A percentile compares a stretch with the other conserved stretches of the same genome.
phyloP scores from a whole-genome alignment of 1,140 invertebrate species.

The Hyles vespertilio region DNA sequence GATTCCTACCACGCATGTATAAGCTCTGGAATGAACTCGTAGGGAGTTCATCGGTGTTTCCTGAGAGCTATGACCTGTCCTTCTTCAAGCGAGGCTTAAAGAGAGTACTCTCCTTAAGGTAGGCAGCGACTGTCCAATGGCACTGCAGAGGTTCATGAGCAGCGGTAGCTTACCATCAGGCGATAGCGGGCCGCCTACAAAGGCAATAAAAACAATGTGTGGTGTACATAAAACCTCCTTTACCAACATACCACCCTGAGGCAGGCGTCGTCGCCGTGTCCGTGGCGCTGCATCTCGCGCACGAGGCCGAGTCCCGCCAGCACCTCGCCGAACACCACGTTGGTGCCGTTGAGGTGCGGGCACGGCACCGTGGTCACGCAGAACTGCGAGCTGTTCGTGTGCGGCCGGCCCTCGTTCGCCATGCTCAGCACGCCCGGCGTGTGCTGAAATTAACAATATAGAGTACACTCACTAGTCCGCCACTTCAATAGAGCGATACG shows the following conservation, averaged over 20 bases:
- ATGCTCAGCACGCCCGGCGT: conserved; percentile 88
- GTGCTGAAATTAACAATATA: conserved; percentile 71
- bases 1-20: no score
- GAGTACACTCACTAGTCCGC: neutral
- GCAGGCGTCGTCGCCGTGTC: conserved; percentile 75
- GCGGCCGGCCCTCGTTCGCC: conserved; percentile 89
- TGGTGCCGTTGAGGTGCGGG: conserved; percentile 90
- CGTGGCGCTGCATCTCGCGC: conserved; percentile 79
- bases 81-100: no score
- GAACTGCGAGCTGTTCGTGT: conserved; percentile 96
- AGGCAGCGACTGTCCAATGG: no score
- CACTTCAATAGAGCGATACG: no score
- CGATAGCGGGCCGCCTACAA: no score
- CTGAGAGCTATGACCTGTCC: no score
- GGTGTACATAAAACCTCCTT: conserved; percentile 8
- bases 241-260: conserved; percentile 75
- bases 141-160: no score
- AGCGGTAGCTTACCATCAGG: no score
- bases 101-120: no score
- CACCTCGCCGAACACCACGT: conserved; percentile 94
- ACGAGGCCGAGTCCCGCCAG: conserved; percentile 82
- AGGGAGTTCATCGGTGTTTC: no score
- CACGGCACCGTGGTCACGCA: conserved; percentile 92
- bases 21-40: no score
- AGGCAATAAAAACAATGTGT: no score